A percentile compares a stretch with the other conserved stretches of the same genome.
phyloP scores from a whole-genome alignment of 2,797 vertebrate genomes.

The Squalus acanthias region DNA sequence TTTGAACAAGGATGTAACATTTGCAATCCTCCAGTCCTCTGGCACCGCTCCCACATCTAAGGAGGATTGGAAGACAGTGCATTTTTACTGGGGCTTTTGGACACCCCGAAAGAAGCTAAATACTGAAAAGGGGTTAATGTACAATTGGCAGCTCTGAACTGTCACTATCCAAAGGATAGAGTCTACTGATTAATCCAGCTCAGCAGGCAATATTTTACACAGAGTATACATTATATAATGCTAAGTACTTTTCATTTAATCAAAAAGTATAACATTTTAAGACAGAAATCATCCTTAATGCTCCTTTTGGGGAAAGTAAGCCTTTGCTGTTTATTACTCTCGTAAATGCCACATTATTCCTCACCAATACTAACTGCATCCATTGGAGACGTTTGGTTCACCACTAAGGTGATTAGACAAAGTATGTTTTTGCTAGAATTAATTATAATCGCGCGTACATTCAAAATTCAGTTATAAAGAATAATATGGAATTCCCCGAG shows the following conservation, averaged over 20 bases:
- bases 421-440: background rate
- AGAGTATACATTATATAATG: background rate
- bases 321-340: background rate
- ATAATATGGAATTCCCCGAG: slow-evolving; percentile 6
- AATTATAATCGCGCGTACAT: background rate
- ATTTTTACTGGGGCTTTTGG: background rate
- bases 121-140: background rate
- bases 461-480: slow-evolving; percentile 15
- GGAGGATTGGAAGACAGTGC: background rate
- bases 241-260: background rate
- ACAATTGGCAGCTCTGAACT: background rate
- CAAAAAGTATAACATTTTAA: background rate
- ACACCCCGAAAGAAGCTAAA: background rate
- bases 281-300: background rate
- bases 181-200: background rate
- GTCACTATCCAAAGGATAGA: background rate
- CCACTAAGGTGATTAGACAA: slow-evolving; percentile 6
- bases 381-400: background rate
- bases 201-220: background rate
- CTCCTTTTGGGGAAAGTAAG: background rate
- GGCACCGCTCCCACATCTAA: too few species aligned
- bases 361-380: background rate
- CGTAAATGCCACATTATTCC: background rate
- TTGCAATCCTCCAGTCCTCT: too few species aligned
- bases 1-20: too few species aligned